Evolutionary conservation across 2,797 vertebrate species (phyloP).

Genomic region (Acipenser ruthenus): DNA sequence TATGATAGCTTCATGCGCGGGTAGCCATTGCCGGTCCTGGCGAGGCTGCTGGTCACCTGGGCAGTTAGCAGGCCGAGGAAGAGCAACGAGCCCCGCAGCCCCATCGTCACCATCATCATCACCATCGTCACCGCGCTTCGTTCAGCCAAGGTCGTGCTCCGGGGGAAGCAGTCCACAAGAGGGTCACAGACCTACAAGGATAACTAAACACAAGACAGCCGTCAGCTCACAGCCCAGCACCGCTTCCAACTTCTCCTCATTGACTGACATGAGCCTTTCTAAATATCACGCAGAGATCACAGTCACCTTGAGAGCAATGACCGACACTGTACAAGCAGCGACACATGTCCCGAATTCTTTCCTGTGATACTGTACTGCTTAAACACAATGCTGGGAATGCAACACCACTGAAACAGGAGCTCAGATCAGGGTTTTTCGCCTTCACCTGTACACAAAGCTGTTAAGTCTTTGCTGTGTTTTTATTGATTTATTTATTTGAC

Average conservation of each 20-base stretch:
- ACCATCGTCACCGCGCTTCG: conserved; percentile 31
- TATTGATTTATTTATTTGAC: no score
- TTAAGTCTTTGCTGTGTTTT: no score
- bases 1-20: conserved; percentile 68
- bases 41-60: conserved; percentile 31
- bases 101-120: conserved; percentile 39
- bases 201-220: neutral
- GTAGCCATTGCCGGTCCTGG: conserved; percentile 39
- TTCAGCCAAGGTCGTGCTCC: neutral
- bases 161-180: no score
- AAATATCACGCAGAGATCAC: neutral
- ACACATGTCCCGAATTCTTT: neutral
- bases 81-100: conserved; percentile 50
- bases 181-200: neutral
- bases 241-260: no score
- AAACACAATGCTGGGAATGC: no score
- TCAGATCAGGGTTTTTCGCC: no score
- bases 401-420: no score
- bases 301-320: neutral
- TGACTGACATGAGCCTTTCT: neutral
- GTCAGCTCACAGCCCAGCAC: neutral
- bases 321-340: neutral
- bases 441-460: no score
- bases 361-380: no score
- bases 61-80: conserved; percentile 46